Percentiles rank a stretch among this genome's conserved stretches.
Evolutionary conservation across 1,140 invertebrate genomes (phyloP).

Genomic region (Solen grandis): DNA sequence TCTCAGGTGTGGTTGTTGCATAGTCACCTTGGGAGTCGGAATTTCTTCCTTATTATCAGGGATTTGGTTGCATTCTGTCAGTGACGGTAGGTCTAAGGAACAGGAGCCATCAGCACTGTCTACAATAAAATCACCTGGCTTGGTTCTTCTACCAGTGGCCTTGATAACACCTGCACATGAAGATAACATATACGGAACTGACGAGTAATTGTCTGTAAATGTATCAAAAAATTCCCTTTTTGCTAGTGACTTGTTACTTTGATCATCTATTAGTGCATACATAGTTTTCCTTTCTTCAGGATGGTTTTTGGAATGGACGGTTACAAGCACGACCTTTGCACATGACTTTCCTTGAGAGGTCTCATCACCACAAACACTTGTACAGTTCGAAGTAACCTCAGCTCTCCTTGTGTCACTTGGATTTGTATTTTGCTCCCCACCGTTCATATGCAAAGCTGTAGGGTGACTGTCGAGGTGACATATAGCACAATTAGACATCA

Average conservation of each 20-base stretch:
- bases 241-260: conserved; percentile 2
- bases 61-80: conserved; percentile 1
- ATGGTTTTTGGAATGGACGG: neutral
- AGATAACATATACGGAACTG: neutral
- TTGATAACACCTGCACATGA: neutral
- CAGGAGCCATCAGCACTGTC: neutral
- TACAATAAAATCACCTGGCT: neutral
- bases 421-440: neutral
- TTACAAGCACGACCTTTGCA: neutral
- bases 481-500: neutral
- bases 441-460: neutral
- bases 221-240: neutral
- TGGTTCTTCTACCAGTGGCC: neutral
- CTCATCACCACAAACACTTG: neutral
- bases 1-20: conserved; percentile 19
- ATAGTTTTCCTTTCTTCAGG: neutral
- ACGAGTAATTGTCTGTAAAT: neutral
- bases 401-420: neutral
- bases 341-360: neutral
- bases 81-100: neutral
- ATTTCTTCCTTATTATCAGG: neutral
- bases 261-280: neutral
- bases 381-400: neutral
- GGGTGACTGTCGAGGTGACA: neutral
- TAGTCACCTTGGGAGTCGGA: neutral